A percentile compares a stretch with the other conserved stretches of the same genome.
Evolutionary conservation across 2,888 invertebrate species (phyloP).

Genomic region (Vesta saturnalis): DNA sequence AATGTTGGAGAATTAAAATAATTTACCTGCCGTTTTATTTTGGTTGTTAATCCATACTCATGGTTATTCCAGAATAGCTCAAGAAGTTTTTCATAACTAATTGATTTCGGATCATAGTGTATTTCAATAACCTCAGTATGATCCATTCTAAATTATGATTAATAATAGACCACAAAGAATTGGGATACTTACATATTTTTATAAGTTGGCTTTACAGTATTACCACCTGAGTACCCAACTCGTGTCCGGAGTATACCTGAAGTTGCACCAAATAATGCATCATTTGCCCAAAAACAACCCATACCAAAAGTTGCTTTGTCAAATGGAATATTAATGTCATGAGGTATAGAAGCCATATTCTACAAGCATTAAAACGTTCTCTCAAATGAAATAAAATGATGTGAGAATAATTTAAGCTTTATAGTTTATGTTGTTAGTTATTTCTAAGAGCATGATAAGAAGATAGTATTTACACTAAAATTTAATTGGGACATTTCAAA

Average conservation of each 20-base stretch:
- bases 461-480: too few relatives aligned
- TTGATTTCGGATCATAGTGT: conserved; percentile 84
- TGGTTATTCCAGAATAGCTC: conserved; percentile 93
- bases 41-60: conserved; percentile 84
- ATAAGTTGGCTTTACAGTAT: conserved; percentile 82
- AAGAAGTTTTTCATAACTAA: conserved; percentile 79
- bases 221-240: conserved; percentile 94
- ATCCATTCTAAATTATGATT: conserved; percentile 76
- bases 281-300: conserved; percentile 95
- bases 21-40: conserved; percentile 80
- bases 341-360: conserved; percentile 65
- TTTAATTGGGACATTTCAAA: too few relatives aligned
- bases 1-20: neutral
- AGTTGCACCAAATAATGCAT: conserved; percentile 82
- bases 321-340: conserved; percentile 71
- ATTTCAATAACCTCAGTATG: conserved; percentile 95
- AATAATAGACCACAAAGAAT: conserved; percentile 14
- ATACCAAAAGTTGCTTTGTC: conserved; percentile 89
- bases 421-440: too few relatives aligned
- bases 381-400: neutral
- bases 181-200: conserved; percentile 77
- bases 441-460: too few relatives aligned
- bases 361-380: neutral
- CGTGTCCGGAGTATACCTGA: conserved; percentile 85
- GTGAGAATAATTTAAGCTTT: too few relatives aligned